Evolutionary conservation across 1,140 invertebrate species (phyloP), one percentile per base, ranked within the genome.

Genomic region (Telenomus remus): DNA sequence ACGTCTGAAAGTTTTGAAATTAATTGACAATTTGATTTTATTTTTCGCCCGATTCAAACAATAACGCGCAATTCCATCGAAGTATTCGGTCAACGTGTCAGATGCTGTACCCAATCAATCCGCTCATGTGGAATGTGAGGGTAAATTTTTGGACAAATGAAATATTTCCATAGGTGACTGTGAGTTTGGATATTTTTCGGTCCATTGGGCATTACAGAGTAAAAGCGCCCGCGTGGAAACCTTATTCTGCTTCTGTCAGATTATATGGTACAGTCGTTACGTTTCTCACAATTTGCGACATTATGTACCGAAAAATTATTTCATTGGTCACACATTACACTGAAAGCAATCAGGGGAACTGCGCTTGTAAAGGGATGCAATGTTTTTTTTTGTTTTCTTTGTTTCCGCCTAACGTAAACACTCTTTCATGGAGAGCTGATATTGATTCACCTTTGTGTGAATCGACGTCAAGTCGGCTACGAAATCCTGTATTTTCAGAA

Each of bases 101-200:
- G 34, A 53, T n/a, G 53, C 12, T 61, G 63, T 59, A 69, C 49
- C 65, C 60, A 70, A 57, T 63, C 66, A 55, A 39, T 19, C 33
- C 49, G 16, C 33, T 61, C 60, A 65, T 76, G 77, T 47, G 60
- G 79, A 80, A 79, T 82, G 71, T 74, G 70, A 79, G 57, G 68
- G 76, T 77, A 82, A 84, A 82, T 81, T 82, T 79, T 69, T 73
- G 61, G 69, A 68, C 68, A 76, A 84, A 82, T 82, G 80, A 85
- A 85, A 85, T 85, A 84, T 85, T 84, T 77, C 80, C 76, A 71
- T 48, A 74, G 72, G 73, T 78, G 69, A 84, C 80, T 80, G 82
- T 71, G 80, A 81, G 80, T 84, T 81, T 79, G 80, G 79, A 85
- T 82, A 80, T 82, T 86, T 85, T 85, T 71, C 80, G 80, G 78